Base-by-base conservation (phyloP, 2,888 invertebrate species). In the Orthonychiurus folsomi region DNA sequence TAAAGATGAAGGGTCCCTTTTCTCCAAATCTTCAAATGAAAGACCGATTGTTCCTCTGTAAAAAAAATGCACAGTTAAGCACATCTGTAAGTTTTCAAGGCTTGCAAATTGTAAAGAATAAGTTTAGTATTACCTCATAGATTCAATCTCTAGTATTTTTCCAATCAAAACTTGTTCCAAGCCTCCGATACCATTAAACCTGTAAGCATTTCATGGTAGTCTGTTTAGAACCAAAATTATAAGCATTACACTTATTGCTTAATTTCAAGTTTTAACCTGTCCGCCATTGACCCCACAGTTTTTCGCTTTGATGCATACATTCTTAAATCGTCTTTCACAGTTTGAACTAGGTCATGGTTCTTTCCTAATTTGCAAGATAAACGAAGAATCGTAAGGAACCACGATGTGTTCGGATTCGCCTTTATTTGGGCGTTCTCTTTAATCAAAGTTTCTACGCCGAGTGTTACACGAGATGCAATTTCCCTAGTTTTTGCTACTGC, bases 141-240 rank as follows among this genome's bases (percentile, higher is more conserved):
- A 66, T 48, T 77, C 74, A 61, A 77, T 73, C 60, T 74, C 75
- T 63, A 75, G 76, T 64, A 75, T 75, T 67, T 75, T 77, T 55
- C 64, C 73, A 28, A 74, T 67, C 26, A 80, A 64, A 15, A 78
- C 71, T 61, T 75, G 75, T 70, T 77, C 70, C 48, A 80, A 72
- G 0, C 78, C 78, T 26, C 69, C 59, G 0, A 70, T 63, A 64
- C 75, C 73, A 18, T 74, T 68, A 69, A 79, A 78, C 57, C 78
- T 78, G 58, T 15, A 62, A 55, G 56, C 25, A 55, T n/a, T 53
- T 20, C 12, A 21, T 59, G 23, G 20, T 3, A n/a, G n/a, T n/a
- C n/a, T n/a, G n/a, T n/a, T n/a, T n/a, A n/a, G n/a, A n/a, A n/a
- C n/a, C n/a, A n/a, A n/a, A n/a, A n/a, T n/a, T n/a, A n/a, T n/a